Base-by-base conservation (phyloP, 2,888 invertebrate genomes). In the Scelioninae gen. 2 region DNA sequence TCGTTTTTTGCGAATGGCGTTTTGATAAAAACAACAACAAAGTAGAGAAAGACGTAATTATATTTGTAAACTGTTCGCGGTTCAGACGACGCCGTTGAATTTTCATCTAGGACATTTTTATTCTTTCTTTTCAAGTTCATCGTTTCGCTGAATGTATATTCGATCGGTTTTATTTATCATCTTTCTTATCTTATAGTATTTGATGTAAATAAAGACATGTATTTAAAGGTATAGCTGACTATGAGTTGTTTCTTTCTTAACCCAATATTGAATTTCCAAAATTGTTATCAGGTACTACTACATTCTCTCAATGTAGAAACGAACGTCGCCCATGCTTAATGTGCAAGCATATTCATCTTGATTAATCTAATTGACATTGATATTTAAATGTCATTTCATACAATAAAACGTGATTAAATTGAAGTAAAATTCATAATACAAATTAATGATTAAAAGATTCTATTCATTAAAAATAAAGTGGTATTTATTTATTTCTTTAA, bases 71-170 rank as follows among this genome's bases (percentile, higher is more conserved):
- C 73, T 61, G 67, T 18, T 63, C 61, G 43, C 65, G 45, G 15
- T 50, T 41, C 55, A 50, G 37, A 33, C 37, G 48, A 50, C 41
- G 50, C 50, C 57, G 67, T 68, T 63, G 50, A 45, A 57, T 61
- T 57, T 73, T 37, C 31, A 73, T 58, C 57, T 57, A 58, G 58
- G 28, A 68, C 68, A 64, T 67, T 73, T 48, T 57, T 28, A 61
- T 70, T 57, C 55, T 63, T 73, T 67, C 11, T 39, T 50, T 28
- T 53, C 67, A 28, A 58, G 43, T 57, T 67, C 16, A 55, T 61
- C 57, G 63, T 67, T 72, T 63, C 35, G 67, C 55, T 73, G 37
- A 52, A 67, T 68, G 73, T 73, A 73, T 48, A 68, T 73, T 68
- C 71, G 25, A 52, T 25, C 39, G 33, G 19, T 61, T 72, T 72